These are phyloP conservation scores for Chaetodon trifasciatus DNA, from an alignment of 2,797 vertebrate species.

Conservation along the genomic window DNA sequence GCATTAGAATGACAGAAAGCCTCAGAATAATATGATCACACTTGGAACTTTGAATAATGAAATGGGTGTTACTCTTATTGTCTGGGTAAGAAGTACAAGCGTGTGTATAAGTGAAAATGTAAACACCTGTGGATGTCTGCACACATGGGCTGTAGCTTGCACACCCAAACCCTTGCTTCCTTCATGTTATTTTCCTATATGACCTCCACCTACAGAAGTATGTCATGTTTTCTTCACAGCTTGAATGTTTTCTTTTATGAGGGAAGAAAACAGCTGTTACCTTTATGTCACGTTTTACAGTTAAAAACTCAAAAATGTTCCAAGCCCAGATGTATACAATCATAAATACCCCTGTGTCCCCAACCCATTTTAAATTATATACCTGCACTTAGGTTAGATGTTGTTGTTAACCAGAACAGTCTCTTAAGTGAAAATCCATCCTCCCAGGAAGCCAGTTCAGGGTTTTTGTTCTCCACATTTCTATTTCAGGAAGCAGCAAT, in stretches of 20 bases:
- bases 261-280: conserved; percentile 70
- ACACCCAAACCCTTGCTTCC: conserved; percentile 12
- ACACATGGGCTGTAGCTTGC: neutral
- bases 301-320: conserved; percentile 39
- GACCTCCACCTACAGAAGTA: conserved; percentile 3
- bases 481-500: conserved; percentile 64
- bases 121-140: conserved; percentile 4
- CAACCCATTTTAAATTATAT: conserved; percentile 21
- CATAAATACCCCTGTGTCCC: conserved; percentile 21
- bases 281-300: conserved; percentile 56
- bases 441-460: conserved; percentile 40
- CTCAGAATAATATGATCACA: conserved; percentile 36
- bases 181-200: conserved; percentile 18
- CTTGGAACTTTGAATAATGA: conserved; percentile 35
- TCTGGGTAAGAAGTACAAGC: neutral
- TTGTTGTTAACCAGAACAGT: conserved; percentile 24
- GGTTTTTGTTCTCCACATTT: conserved; percentile 45
- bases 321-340: neutral
- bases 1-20: conserved; percentile 24
- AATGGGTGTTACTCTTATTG: conserved; percentile 8
- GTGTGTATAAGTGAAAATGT: neutral
- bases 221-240: conserved; percentile 48
- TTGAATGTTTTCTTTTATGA: conserved; percentile 43
- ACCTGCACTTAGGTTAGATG: conserved; percentile 16
- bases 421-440: conserved; percentile 70